Evolutionary conservation across 1,140 invertebrate species (phyloP).

Genomic region (Heliconius melpomene): DNA sequence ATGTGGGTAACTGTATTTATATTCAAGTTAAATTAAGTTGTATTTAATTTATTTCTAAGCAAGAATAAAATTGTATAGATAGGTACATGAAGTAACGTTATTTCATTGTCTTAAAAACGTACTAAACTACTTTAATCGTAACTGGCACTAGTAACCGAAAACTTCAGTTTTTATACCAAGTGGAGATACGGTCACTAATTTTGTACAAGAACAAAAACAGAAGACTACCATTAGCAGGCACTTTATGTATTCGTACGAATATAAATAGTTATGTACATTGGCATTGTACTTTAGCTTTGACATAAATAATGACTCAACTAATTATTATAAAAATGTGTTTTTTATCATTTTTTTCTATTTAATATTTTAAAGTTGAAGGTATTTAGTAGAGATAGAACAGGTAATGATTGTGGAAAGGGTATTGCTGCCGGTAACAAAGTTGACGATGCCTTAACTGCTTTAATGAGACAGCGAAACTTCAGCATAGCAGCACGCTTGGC

Average conservation of each 20-base stretch:
- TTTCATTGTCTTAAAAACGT: background rate
- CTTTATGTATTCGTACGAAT: background rate
- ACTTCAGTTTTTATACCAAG: slow-evolving; percentile 39
- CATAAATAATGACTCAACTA: background rate
- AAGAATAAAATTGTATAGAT: background rate
- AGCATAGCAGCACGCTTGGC: too few relatives aligned
- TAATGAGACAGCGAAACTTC: too few relatives aligned
- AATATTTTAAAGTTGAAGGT: too few relatives aligned
- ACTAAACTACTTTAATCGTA: background rate
- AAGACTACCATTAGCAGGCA: slow-evolving; percentile 7
- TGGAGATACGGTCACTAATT: slow-evolving; percentile 42
- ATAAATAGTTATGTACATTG: too few relatives aligned
- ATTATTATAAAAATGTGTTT: background rate
- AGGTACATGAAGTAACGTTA: background rate
- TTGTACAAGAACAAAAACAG: slow-evolving; percentile 36
- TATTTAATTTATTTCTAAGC: background rate
- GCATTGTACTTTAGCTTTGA: background rate
- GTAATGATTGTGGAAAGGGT: too few relatives aligned
- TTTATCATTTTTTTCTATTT: too few relatives aligned
- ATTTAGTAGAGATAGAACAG: too few relatives aligned
- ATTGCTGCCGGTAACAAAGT: too few relatives aligned
- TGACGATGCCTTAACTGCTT: too few relatives aligned
- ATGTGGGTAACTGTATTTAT: too few relatives aligned
- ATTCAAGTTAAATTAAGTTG: too few relatives aligned
- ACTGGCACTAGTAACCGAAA: slow-evolving; percentile 38